Evolutionary conservation across 1,140 invertebrate genomes (phyloP), one percentile per base, ranked within the genome.

Genomic region (Heliconius hermathena): DNA sequence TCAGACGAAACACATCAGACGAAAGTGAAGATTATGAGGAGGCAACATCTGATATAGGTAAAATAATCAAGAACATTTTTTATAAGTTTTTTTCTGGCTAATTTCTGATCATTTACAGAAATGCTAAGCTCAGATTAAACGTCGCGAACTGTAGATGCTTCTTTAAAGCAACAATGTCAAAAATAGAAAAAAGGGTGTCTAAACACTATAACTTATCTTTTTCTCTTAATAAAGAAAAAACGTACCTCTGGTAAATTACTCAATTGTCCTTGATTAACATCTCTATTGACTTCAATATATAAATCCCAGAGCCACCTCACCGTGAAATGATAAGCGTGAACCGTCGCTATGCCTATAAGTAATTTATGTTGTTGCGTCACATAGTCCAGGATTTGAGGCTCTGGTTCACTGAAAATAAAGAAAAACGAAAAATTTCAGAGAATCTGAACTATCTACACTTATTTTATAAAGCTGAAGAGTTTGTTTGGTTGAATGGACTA

Each of bases 361-460:
- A 99, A 85, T 91, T 99, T 99, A 84, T 98, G 97, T 92, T 99
- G 98, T 90, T 99, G 99, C 0, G 98, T 99, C 78, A 98, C 96
- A 88, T 98, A 99, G 86, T 99, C 98, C 70, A 99, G 93, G 73
- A 99, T 98, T 94, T 99, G 98, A 5, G 97, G 96, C 94, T 99
- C 99, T 0, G 96, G 96, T 80, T 96, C 96, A 76, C 97, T 98
- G 87, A 16, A 83, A 85, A 66, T 74, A 11, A 6, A 66, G n/a
- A 29, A 29, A 57, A 22, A 9, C 2, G 8, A 57, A n/a, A 22
- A 9, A 11, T 9, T 22, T 57, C 22, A 57, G 8, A 6, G 4
- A 20, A 20, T 5, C 16, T 49, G 3, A 20, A 46, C 13, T 46
- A 46, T 46, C 11, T 13, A 46, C 13, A 3, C 41, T 46, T 46